Evolutionary conservation across 1,140 invertebrate species (phyloP), one percentile per base, ranked within the genome.

Genomic region (Brachystomella parvula): DNA sequence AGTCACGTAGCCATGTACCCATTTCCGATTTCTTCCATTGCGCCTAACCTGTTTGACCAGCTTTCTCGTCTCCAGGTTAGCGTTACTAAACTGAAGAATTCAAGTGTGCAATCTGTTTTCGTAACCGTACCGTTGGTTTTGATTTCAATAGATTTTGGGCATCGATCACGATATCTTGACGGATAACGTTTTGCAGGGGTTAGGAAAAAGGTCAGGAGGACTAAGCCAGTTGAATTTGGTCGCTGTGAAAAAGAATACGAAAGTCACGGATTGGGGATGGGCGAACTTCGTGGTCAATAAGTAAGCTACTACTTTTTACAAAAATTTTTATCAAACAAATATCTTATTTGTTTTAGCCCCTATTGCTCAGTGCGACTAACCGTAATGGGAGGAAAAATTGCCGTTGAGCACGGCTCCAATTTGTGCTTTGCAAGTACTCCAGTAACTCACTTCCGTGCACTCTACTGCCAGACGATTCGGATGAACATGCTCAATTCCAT

Each of bases 401-500:
- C 26, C 3, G 1, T 71, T 2, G 66, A 67, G 35, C 59, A 65
- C n/a, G 32, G 39, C 24, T 67, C 69, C 29, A 71, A 71, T 63
- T 31, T 71, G 19, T 19, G 64, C n/a, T 65, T 67, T 58, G 39
- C 53, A 21, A 35, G 3, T 26, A 67, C 61, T 47, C 65, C 62
- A 3, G 28, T 71, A 9, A 71, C 65, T 2, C 69, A 71, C 32
- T 71, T 71, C 21, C 62, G 66, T 44, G 58, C 69, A 24, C 58
- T 66, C 24, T 64, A 70, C 32, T 70, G 64, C 61, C 53, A 60
- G 24, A 53, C 60, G 21, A 60, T 71, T 24, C 56, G 69, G 19
- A 67, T 71, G 57, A 31, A 35, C 26, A 64, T 29, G 32, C 57
- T 71, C n/a, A 71, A 71, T 58, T 67, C 65, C 19, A 47, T 71